These are phyloP conservation scores for Cassiopea andromeda DNA, from an alignment of 30 jellyfish, hydroid and myxozoan genomes.

Conservation along the genomic window DNA sequence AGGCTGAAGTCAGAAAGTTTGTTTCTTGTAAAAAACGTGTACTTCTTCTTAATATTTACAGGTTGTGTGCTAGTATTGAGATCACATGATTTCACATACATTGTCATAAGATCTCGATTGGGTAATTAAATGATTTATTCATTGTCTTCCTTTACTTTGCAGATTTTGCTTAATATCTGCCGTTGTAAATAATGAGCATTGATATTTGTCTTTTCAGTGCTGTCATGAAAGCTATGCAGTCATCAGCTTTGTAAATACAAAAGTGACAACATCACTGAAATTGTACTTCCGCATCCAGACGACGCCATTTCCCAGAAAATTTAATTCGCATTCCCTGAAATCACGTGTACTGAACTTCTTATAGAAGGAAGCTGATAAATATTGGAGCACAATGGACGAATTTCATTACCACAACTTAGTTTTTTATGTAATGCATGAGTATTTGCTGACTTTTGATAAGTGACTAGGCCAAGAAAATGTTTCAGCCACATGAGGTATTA, in stretches of 20 bases:
- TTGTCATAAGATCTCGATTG: too few relatives aligned
- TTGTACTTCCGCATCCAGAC: background rate
- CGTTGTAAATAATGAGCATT: too few relatives aligned
- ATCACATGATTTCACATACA: too few relatives aligned
- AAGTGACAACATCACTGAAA: background rate
- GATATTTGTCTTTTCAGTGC: background rate
- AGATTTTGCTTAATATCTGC: too few relatives aligned
- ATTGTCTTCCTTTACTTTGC: too few relatives aligned
- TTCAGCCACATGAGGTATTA: background rate
- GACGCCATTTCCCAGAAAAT: background rate
- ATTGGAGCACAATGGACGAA: background rate
- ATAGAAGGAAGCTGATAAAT: background rate
- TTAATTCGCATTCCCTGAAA: background rate
- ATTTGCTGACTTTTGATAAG: background rate
- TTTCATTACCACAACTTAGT: background rate
- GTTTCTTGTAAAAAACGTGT: too few relatives aligned
- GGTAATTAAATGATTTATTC: too few relatives aligned
- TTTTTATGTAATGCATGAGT: background rate
- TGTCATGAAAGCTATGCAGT: constrained; percentile 31
- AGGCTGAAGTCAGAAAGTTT: too few relatives aligned
- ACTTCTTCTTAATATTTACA: too few relatives aligned
- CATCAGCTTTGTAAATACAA: constrained; percentile 21
- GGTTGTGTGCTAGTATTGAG: too few relatives aligned
- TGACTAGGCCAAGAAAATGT: background rate
- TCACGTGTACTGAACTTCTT: background rate